A percentile compares a stretch with the other conserved stretches of the same genome.
Conservation (phyloP, 37 sponge, comb jelly and placozoan species). For the Dysidea cf. avara region DNA sequence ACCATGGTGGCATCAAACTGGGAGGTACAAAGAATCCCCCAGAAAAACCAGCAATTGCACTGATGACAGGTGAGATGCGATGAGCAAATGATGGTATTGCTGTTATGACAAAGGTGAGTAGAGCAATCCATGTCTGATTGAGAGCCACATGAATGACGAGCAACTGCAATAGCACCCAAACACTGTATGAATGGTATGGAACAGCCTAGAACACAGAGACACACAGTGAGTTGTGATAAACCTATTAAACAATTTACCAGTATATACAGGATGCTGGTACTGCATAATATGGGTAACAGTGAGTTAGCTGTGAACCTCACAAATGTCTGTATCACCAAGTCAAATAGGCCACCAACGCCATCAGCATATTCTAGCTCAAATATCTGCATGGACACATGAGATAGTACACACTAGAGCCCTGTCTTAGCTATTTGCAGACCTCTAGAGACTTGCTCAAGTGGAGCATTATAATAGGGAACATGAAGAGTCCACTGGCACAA, state of each 20-base stretch:
- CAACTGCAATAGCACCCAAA: slow-evolving; percentile 40
- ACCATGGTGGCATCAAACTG: slow-evolving; percentile 64
- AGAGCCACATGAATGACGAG: slow-evolving; percentile 49
- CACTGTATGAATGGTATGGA: slow-evolving; percentile 22
- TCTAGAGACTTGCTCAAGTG: slow-evolving; percentile 47
- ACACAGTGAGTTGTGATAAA: background rate
- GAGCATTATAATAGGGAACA: slow-evolving; percentile 73
- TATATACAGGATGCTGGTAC: slow-evolving; percentile 50
- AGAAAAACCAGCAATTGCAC: slow-evolving; percentile 73
- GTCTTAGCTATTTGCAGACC: slow-evolving; percentile 4
- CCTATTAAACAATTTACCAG: slow-evolving; percentile 45
- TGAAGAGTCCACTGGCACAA: slow-evolving; percentile 81
- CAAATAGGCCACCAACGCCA: slow-evolving; percentile 57
- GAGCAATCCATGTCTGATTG: slow-evolving; percentile 80
- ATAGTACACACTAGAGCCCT: background rate
- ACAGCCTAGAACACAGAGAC: slow-evolving; percentile 22
- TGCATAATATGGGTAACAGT: slow-evolving; percentile 35
- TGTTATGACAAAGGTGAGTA: slow-evolving; percentile 56
- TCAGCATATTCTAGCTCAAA: slow-evolving; percentile 69
- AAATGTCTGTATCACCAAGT: slow-evolving; percentile 72
- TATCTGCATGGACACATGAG: slow-evolving; percentile 19
- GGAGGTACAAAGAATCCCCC: slow-evolving; percentile 83
- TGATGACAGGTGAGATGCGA: slow-evolving; percentile 69
- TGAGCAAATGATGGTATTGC: slow-evolving; percentile 35
- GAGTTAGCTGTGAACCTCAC: slow-evolving; percentile 22